Percentiles rank a stretch among this genome's conserved stretches.
phyloP scores from a whole-genome alignment of 2,888 invertebrate genomes.

The Drepana falcataria region DNA sequence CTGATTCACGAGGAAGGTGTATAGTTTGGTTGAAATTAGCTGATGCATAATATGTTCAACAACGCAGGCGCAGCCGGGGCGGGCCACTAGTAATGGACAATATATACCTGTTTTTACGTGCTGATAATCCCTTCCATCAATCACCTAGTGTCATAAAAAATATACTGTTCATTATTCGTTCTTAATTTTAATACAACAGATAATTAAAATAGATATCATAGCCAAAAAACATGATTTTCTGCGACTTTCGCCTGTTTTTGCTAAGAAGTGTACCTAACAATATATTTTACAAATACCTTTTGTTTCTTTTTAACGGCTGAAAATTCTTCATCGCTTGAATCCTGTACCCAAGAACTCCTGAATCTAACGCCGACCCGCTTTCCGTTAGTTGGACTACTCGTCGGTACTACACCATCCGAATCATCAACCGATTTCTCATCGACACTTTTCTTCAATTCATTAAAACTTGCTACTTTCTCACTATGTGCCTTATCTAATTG shows the following conservation, averaged over 20 bases:
- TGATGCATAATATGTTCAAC: too few species aligned
- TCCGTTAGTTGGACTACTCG: constrained; percentile 45
- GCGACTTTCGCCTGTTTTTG: too few species aligned
- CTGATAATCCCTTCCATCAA: constrained; percentile 44
- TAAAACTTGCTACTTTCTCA: constrained; percentile 6
- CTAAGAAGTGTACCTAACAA: too few species aligned
- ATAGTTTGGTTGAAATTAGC: too few species aligned
- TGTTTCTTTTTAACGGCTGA: constrained; percentile 47
- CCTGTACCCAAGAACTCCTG: constrained; percentile 58
- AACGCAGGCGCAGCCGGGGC: too few species aligned
- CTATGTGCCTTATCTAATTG: constrained; percentile 8
- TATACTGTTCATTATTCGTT: constrained; percentile 24
- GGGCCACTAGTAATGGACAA: constrained; percentile 21
- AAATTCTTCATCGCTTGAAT: constrained; percentile 62
- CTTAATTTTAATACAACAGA: constrained; percentile 6
- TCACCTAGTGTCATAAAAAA: constrained; percentile 53
- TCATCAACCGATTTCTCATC: constrained; percentile 63
- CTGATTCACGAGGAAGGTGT: too few species aligned
- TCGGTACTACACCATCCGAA: constrained; percentile 52
- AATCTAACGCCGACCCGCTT: constrained; percentile 64
- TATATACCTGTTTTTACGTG: constrained; percentile 51
- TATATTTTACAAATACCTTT: constrained; percentile 40
- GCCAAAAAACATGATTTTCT: too few species aligned
- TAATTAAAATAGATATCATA: constrained; percentile 9
- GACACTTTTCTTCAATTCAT: constrained; percentile 56